Evolutionary conservation across 2,113 vertebrate genomes (phyloP), one percentile per base, ranked within the genome.

Genomic region (Tyto alba): DNA sequence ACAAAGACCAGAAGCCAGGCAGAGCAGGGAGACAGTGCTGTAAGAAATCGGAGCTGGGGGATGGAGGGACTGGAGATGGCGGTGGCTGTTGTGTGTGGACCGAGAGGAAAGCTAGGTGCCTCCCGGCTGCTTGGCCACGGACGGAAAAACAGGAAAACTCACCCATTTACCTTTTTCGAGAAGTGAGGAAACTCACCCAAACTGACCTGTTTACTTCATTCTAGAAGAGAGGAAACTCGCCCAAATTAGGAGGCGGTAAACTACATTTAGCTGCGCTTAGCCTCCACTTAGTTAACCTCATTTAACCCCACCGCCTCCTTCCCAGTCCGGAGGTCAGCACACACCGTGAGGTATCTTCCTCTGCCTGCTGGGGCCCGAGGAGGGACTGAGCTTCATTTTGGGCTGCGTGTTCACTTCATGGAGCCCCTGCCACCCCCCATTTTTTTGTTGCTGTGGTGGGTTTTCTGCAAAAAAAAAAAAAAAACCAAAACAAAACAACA

Each of bases 141-240:
- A 41, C 6, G 11, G 45, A 23, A 72, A 76, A 60, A 14, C 1
- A 9, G 45, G 63, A 86, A 76, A 93, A 41, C 26, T 85, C 83
- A 59, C 53, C 9, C 15, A 2, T 45, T 82, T 47, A n/a, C 57
- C 75, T 64, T 30, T 23, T 43, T 43, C 0, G 0, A 92, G 67
- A 88, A 82, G 53, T 0, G 1, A 68, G 43, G 40, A 73, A 91
- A 41, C 72, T 92, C 7, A 2, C 64, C 67, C 84, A 62, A 86
- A 92, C 36, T 73, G 96, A 94, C 89, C 89, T 67, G 57, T 73
- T 95, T 90, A 76, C 93, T 83, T 93, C 66, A 69, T 87, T 84
- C n/a, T 40, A 77, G 78, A 82, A 36, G 55, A 85, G 36, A 92
- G 45, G 96, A 85, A 94, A 83, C 72, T 92, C 84, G 45, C 73